Base-by-base conservation (phyloP, 2,113 vertebrate genomes). In the Cheilinus undulatus region DNA sequence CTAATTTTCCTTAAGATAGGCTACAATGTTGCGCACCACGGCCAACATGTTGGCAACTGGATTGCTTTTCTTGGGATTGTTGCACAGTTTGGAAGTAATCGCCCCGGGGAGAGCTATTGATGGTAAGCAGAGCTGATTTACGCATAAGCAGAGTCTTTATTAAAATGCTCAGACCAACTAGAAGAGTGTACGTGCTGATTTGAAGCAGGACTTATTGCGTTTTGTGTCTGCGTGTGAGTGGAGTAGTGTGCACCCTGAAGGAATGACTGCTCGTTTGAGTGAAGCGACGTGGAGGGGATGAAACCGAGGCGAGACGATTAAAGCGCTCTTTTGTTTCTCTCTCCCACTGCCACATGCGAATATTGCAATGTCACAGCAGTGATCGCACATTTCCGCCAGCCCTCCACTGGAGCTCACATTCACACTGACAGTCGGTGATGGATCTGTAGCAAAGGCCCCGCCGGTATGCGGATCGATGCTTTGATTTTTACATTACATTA, bases 21-120 rank as follows among this genome's bases (percentile, higher is more conserved):
- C 73, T 34, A 87, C 77, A 65, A 92, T 93, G 92, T 81, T 89
- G 85, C 89, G 82, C 76, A 83, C 69, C 82, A 40, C 68, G 53
- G 89, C 85, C 81, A 88, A 79, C 86, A 70, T 81, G 83, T 42
- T 93, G 88, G 91, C 84, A 38, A 58, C 88, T 17, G 93, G 87
- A 48, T 78, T 92, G 90, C 78, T 93, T 52, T 84, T 93, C 84
- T 20, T 93, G 80, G 90, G 91, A 78, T 90, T 93, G 90, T 76
- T 93, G 82, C 81, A 93, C 91, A 92, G 85, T 89, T 92, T 88
- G 80, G 89, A 92, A 88, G 86, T 91, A 76, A 80, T 89, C 65
- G 51, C 81, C 80, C 92, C 92, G 19, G 78, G 86, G 5, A 76
- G 84, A 68, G 88, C 89, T 78, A 74, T 94, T 74, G 93, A 93